Conservation (phyloP, 1,140 invertebrate species). For the Drosophila sechellia region DNA sequence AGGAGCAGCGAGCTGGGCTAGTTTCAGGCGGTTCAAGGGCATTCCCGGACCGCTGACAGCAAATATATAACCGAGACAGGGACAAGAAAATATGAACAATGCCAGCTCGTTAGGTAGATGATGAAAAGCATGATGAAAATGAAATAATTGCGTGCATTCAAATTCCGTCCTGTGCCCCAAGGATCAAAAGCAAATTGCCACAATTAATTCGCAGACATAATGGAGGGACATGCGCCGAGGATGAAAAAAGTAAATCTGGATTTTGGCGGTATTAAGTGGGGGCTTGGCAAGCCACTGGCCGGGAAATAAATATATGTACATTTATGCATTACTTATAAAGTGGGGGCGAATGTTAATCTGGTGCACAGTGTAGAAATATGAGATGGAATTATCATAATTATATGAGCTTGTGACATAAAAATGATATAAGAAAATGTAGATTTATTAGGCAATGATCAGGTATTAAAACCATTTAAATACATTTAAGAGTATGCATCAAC, state of each 20-base stretch:
- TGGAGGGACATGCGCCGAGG: constrained; percentile 32
- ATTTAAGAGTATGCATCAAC: background rate
- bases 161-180: constrained; percentile 30
- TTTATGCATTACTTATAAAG: constrained; percentile 14
- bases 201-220: constrained; percentile 54
- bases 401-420: background rate
- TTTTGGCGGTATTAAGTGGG: constrained; percentile 34
- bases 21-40: constrained; percentile 76
- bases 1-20: constrained; percentile 46
- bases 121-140: constrained; percentile 53
- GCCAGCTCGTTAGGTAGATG: constrained; percentile 49
- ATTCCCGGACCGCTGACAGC: constrained; percentile 53
- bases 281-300: constrained; percentile 1
- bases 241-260: constrained; percentile 47
- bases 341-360: constrained; percentile 12
- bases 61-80: constrained; percentile 40
- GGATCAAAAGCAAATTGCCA: constrained; percentile 55
- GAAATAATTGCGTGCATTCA: constrained; percentile 58
- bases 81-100: constrained; percentile 51
- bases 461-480: too few relatives aligned
- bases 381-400: constrained; percentile 1
- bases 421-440: too few relatives aligned
- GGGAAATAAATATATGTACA: constrained; percentile 16
- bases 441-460: too few relatives aligned
- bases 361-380: constrained; percentile 2